Conservation (phyloP, 2,888 invertebrate genomes). For the Junonia oenone region DNA sequence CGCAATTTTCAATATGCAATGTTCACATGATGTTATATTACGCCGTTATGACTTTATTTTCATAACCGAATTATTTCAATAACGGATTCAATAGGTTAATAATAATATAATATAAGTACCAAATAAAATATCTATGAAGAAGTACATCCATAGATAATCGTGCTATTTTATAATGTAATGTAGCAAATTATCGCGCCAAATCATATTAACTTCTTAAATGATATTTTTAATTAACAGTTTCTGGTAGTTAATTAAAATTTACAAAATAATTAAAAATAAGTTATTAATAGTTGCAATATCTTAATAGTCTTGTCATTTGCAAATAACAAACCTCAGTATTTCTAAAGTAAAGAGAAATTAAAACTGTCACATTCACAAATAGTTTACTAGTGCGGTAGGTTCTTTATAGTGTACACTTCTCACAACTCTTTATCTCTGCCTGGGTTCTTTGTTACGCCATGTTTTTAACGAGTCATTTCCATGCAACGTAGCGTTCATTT, state of each 20-base stretch:
- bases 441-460: background rate
- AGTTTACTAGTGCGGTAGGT: constrained; percentile 5
- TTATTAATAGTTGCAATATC: no score
- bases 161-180: no score
- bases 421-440: background rate
- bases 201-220: no score
- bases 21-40: background rate
- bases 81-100: no score
- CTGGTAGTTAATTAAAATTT: no score
- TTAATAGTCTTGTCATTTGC: background rate
- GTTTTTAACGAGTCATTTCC: background rate
- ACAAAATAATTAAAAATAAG: no score
- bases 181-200: no score
- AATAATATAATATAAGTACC: no score
- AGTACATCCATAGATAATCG: no score
- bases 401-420: constrained; percentile 3
- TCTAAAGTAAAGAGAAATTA: background rate
- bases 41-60: background rate
- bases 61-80: no score
- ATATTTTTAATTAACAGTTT: no score
- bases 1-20: background rate
- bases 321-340: background rate
- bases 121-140: no score
- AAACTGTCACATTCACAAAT: background rate
- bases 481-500: background rate